phyloP scores from a whole-genome alignment of 2,888 invertebrate species.

The Ornithoptera alexandrae region DNA sequence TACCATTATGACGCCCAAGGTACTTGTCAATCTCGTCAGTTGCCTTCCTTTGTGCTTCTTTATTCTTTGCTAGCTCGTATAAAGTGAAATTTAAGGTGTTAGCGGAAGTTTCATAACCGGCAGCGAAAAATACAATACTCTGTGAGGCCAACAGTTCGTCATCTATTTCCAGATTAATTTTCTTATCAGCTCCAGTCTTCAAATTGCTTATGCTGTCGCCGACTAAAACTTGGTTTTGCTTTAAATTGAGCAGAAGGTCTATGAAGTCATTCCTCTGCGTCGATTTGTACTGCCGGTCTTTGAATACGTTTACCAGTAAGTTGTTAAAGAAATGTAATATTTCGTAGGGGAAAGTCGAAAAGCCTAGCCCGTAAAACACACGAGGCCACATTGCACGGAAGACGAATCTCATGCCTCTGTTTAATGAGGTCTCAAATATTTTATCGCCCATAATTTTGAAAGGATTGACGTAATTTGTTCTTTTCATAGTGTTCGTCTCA shows the following conservation, averaged over 20 bases:
- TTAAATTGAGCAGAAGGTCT: slow-evolving; percentile 51
- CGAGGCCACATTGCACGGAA: slow-evolving; percentile 52
- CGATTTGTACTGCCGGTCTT: slow-evolving; percentile 44
- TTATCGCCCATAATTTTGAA: slow-evolving; percentile 45
- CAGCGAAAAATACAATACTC: slow-evolving; percentile 68
- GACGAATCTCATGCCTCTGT: slow-evolving; percentile 42
- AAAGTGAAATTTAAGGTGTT: slow-evolving; percentile 45
- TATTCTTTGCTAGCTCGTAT: slow-evolving; percentile 51
- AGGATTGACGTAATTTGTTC: slow-evolving; percentile 40
- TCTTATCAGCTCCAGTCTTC: slow-evolving; percentile 37
- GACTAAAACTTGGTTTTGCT: slow-evolving; percentile 41
- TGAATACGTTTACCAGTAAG: slow-evolving; percentile 44
- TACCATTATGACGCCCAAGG: slow-evolving; percentile 37
- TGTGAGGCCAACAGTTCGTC: slow-evolving; percentile 74
- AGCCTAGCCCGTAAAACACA: slow-evolving; percentile 51
- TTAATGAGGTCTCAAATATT: slow-evolving; percentile 44
- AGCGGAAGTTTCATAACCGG: slow-evolving; percentile 58
- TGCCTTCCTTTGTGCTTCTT: slow-evolving; percentile 39
- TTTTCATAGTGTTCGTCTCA: slow-evolving; percentile 49
- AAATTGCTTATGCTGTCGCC: slow-evolving; percentile 51
- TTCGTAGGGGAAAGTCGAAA: slow-evolving; percentile 41
- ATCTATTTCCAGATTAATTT: slow-evolving; percentile 47
- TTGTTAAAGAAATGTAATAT: slow-evolving; percentile 46
- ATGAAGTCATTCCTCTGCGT: slow-evolving; percentile 53
- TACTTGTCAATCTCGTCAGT: slow-evolving; percentile 50